phyloP scores from a whole-genome alignment of 2,113 vertebrate species.

The Calonectris borealis region DNA sequence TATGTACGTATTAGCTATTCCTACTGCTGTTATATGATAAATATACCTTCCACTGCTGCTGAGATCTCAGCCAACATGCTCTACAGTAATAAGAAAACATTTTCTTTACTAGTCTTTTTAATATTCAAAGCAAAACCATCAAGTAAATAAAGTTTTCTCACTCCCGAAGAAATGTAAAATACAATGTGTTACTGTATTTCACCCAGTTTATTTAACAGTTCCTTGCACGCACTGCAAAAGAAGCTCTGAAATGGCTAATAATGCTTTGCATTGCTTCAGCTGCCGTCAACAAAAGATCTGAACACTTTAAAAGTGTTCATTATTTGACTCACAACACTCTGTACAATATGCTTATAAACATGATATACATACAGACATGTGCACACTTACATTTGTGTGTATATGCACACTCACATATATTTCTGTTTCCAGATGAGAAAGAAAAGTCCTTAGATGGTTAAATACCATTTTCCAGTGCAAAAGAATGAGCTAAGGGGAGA shows the following conservation, averaged over 20 bases:
- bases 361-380: not conserved
- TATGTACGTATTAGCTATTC: not conserved
- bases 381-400: not conserved
- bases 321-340: not conserved
- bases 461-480: not conserved
- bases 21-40: slow-evolving; percentile 15
- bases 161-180: not conserved
- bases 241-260: not conserved
- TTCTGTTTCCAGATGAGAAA: not conserved
- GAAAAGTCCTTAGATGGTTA: not conserved
- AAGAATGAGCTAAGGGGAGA: not conserved
- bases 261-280: not conserved
- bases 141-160: not conserved
- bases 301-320: not conserved
- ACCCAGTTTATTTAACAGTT: not conserved
- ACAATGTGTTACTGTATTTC: not conserved
- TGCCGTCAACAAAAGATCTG: not conserved
- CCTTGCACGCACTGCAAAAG: not conserved
- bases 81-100: slow-evolving; percentile 16
- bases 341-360: not conserved
- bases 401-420: no score
- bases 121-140: slow-evolving; percentile 1
- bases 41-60: not conserved
- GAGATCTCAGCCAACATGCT: slow-evolving; percentile 9
- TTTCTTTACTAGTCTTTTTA: slow-evolving; percentile 27